phyloP scores from a whole-genome alignment of 2,888 invertebrate genomes.

The Oscheius sp. region DNA sequence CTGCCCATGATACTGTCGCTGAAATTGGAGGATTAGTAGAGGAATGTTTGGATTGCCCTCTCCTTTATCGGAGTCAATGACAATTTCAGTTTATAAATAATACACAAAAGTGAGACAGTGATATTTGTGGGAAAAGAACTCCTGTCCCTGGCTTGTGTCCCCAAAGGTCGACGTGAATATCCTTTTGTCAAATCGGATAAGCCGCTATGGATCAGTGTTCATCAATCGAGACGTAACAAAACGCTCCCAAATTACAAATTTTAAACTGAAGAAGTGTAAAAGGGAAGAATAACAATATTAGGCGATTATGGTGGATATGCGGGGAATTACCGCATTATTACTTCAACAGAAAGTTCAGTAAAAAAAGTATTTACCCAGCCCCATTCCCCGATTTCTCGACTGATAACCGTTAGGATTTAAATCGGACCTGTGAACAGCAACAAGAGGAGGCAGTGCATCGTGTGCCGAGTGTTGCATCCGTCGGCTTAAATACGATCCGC shows the following conservation, averaged over 20 bases:
- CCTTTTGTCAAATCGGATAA: conserved; percentile 30
- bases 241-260: not conserved
- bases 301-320: no score
- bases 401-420: not conserved
- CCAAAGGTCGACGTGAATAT: conserved; percentile 9
- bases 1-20: conserved; percentile 20
- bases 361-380: no score
- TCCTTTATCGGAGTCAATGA: no score
- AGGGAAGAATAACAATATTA: not conserved
- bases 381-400: no score
- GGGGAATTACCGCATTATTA: no score
- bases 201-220: conserved; percentile 24
- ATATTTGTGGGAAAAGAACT: no score
- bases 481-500: conserved; percentile 34
- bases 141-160: not conserved
- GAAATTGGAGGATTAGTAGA: not conserved
- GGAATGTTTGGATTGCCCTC: no score
- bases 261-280: not conserved
- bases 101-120: no score
- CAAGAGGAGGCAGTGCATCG: conserved; percentile 30
- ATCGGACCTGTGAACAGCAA: conserved; percentile 26
- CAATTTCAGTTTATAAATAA: no score
- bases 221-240: not conserved
- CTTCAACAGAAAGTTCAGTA: not conserved
- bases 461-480: conserved; percentile 24